Evolutionary conservation across 2,797 vertebrate genomes (phyloP), one percentile per base, ranked within the genome.

Genomic region (Melanotaenia nigrans): DNA sequence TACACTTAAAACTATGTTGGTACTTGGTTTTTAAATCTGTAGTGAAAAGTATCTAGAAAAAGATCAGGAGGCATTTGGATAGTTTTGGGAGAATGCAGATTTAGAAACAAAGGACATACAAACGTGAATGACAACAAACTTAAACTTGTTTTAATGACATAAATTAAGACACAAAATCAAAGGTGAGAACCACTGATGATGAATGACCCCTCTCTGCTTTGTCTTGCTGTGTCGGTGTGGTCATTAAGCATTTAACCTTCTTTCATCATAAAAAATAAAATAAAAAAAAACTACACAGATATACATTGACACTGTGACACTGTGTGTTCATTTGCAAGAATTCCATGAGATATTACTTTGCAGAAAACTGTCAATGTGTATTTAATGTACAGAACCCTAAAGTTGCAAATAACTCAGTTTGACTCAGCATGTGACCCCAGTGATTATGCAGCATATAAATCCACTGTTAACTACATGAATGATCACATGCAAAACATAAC

Each of bases 1-100:
- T 62, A 36, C 54, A 74, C 67, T 40, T 69, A 33, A 65, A 71
- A 70, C 64, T 75, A 73, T 45, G 73, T 81, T 71, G 42, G 33
- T 1, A 45, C 18, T 45, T 24, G 12, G 24, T 61, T 66, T 67
- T 66, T 40, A 53, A 1, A 65, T 68, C 57, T 57, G 11, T 20
- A 47, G 6, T 20, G 5, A 3, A 42, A 42, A 5, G 40, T 68
- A 64, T 61, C 30, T 64, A 38, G 9, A 32, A 18, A 56, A 60
- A 69, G 40, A 63, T 61, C 56, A 59, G 6, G 3, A 56, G 45
- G 30, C 28, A 3, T 75, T 60, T 71, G 51, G 36, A 63, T 64
- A 14, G 36, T 59, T 61, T 64, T 61, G 40, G 54, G 22, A 9
- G 20, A 24, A 36, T 28, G 11, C 14, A 40, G 8, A 24, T 0